phyloP scores from a whole-genome alignment of 1,140 invertebrate genomes.

The Chironomus tepperi region DNA sequence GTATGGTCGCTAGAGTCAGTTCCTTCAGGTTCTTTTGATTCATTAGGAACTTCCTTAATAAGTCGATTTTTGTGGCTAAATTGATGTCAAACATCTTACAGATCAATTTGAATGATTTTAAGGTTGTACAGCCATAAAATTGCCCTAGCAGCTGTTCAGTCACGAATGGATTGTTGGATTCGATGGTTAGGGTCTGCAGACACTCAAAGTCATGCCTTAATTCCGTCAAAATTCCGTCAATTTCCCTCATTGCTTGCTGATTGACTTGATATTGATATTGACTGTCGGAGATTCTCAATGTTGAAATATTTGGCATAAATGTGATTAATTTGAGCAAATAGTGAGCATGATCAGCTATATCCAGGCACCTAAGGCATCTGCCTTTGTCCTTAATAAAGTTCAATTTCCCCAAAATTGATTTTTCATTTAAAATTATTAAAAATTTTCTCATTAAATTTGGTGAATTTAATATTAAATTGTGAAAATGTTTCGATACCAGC shows the following conservation, averaged over 20 bases:
- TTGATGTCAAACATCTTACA: not conserved
- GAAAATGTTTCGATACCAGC: not conserved
- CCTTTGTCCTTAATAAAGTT: not conserved
- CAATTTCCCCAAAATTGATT: not conserved
- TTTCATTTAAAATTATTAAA: not conserved
- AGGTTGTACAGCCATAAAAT: not conserved
- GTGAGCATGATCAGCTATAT: not conserved
- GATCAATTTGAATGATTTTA: not conserved
- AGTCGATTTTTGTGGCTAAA: not conserved
- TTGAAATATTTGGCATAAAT: not conserved
- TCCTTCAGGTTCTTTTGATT: not conserved
- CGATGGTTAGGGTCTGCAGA: not conserved
- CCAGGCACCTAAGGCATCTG: not conserved
- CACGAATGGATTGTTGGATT: not conserved
- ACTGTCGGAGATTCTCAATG: not conserved
- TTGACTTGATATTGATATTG: not conserved
- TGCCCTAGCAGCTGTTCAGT: not conserved
- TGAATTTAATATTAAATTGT: not conserved
- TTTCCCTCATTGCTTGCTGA: not conserved
- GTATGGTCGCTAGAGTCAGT: not conserved
- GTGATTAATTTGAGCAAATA: not conserved
- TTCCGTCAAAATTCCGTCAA: not conserved
- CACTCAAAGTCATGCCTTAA: not conserved
- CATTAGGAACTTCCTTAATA: not conserved
- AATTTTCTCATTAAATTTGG: not conserved